phyloP scores from a whole-genome alignment of 1,140 invertebrate species.

The Apis cerana region DNA sequence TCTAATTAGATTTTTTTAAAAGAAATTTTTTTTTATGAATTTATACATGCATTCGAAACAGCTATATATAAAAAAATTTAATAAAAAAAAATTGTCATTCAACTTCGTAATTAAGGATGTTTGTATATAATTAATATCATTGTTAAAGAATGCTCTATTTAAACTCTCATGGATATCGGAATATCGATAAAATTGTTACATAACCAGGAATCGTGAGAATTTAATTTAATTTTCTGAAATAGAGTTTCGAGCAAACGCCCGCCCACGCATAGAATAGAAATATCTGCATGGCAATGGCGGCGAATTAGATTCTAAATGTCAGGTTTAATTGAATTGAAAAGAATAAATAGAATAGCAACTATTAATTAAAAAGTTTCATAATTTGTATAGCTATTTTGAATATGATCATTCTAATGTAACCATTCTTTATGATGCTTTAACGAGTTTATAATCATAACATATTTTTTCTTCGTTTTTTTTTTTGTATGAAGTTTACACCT shows the following conservation, averaged over 20 bases:
- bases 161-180: too few species aligned
- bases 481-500: too few species aligned
- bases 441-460: slow-evolving; percentile 1
- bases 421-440: background rate
- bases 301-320: background rate
- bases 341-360: background rate
- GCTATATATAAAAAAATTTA: too few species aligned
- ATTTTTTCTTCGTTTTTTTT: background rate
- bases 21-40: background rate
- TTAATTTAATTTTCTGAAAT: background rate
- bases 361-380: slow-evolving; percentile 18
- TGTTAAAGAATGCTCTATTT: too few species aligned
- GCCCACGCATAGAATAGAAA: background rate
- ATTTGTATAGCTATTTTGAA: background rate
- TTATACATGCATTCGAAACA: background rate
- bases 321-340: background rate
- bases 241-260: background rate
- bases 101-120: background rate
- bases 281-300: background rate
- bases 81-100: background rate
- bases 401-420: background rate
- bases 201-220: background rate
- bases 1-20: background rate
- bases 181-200: too few species aligned
- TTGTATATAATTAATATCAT: too few species aligned